Conservation (phyloP, 35 echinoderm and acorn worm species). For the Stichopus chloronotus region DNA sequence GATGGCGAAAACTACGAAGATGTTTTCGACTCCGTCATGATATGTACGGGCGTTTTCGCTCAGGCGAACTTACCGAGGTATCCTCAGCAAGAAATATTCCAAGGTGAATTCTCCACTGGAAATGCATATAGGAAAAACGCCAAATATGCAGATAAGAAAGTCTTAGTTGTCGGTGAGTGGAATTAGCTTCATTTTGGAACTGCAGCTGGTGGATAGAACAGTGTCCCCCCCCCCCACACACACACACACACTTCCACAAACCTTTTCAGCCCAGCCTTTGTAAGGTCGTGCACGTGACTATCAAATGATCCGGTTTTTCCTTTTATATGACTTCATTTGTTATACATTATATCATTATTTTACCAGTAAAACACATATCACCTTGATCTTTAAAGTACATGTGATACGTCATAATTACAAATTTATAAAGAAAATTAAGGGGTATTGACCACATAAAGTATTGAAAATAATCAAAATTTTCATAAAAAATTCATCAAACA, state of each 20-base stretch:
- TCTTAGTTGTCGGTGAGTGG: constrained; percentile 73
- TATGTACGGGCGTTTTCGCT: constrained; percentile 76
- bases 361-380: no score
- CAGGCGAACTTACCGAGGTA: constrained; percentile 64
- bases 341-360: no score
- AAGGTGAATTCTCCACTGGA: constrained; percentile 68
- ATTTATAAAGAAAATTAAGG: no score
- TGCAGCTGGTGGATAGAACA: not conserved
- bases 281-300: not conserved
- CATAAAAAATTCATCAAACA: no score
- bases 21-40: constrained; percentile 77
- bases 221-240: not conserved
- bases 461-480: no score
- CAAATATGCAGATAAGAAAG: constrained; percentile 65
- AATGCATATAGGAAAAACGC: constrained; percentile 53
- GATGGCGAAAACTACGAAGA: constrained; percentile 42
- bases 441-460: no score
- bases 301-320: not conserved
- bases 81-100: constrained; percentile 70
- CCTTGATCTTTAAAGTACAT: no score
- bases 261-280: not conserved
- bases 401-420: no score
- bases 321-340: no score
- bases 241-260: not conserved
- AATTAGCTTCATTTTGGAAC: not conserved